Evolutionary conservation across 2,888 invertebrate genomes (phyloP), one percentile per base, ranked within the genome.

Genomic region (Drosophila basisetae): DNA sequence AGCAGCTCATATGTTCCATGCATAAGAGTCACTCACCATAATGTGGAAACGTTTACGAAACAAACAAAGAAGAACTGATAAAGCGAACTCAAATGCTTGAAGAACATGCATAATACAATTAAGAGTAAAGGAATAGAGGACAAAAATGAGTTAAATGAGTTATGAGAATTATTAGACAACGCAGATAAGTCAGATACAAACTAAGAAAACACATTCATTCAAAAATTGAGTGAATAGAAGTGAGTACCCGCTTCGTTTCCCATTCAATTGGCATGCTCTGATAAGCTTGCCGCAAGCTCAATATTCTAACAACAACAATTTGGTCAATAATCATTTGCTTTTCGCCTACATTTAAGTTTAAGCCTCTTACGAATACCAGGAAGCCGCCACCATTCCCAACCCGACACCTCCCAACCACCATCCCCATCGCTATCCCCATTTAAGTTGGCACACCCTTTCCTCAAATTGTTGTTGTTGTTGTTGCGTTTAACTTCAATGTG

Each of bases 291-390:
- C n/a, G 41, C 68, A 43, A 54, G 54, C 30, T n/a, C 54, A 35
- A 28, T 50, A 39, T 37, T 77, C 68, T 39, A 68, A 73, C 63
- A 41, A 60, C 33, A 64, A 73, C 63, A 41, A 60, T 73, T 59
- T 31, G 39, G 47, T 41, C 60, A 61, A 68, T 79, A 59, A 63
- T n/a, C 71, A 63, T 62, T 70, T 54, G 63, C 25, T 33, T 50
- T 37, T 58, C 61, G 68, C 47, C 68, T 43, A 72, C 66, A 78
- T 75, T 78, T 72, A 78, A 54, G 55, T 72, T 68, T 28, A 50
- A 41, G 61, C 68, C 69, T 39, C 31, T 41, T 53, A 50, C 58
- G 18, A 59, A 31, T 22, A 49, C 53, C 31, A 25, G 47, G 47
- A 47, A 47, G 47, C 47, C 25, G 22, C 30, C 25, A 35, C 4